Base-by-base conservation (phyloP, 2,888 invertebrate species). In the Caenorhabditis sp. region DNA sequence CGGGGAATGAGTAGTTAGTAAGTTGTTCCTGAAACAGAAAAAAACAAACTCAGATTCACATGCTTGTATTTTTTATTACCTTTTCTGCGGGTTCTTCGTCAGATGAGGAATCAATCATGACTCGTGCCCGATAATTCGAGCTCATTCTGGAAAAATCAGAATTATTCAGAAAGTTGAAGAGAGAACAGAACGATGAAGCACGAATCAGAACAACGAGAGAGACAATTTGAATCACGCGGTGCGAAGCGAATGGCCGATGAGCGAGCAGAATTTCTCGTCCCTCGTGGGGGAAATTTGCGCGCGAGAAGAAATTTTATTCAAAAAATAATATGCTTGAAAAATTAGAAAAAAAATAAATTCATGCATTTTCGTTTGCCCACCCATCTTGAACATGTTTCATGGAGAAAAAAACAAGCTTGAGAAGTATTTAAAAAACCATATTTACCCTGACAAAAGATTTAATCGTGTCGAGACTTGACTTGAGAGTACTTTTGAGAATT, bases 71-170 rank as follows among this genome's bases (percentile, higher is more conserved):
- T 26, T 58, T 31, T 58, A 10, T 24, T 3, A 41, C 41, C 61
- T 63, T 26, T n/a, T 26, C 41, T n/a, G n/a, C n/a, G 7, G 4
- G 24, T 1, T 16, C 26, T 28, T 63, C 63, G 1, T 63, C 63
- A 2, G 63, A 63, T 44, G 63, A 61, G 5, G 61, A 26, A 1
- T 63, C 63, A 24, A 63, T 16, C n/a, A 28, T 19, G 38, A 63
- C 63, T 16, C 63, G 16, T 2, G 8, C 0, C n/a, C 28, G 63
- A 6, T 44, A 10, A 28, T 7, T 44, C 4, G 63, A 26, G n/a
- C 38, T 59, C 63, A 63, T 63, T 12, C 28, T 44, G 44, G 6
- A 44, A 26, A 19, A 12, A 47, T 1, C n/a, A 22, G 26, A 14
- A 54, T 14, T 26, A 7, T 54, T 7, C 12, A 5, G 1, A 14